A percentile compares a stretch with the other conserved stretches of the same genome.
phyloP scores from a whole-genome alignment of 2,113 vertebrate species.

The Cyanoliseus patagonus region DNA sequence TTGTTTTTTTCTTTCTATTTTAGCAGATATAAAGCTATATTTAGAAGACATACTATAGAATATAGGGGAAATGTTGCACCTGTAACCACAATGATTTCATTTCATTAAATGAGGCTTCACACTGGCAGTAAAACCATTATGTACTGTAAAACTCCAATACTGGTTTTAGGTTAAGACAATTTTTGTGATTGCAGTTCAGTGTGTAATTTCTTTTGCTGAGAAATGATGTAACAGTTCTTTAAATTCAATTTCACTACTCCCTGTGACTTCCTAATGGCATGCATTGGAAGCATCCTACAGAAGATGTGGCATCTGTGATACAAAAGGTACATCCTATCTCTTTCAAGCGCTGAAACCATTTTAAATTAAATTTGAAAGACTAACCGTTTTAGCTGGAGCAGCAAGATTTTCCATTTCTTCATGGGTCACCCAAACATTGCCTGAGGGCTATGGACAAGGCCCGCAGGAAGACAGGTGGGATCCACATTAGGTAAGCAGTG shows the following conservation, averaged over 20 bases:
- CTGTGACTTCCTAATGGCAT: not conserved
- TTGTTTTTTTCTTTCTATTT: not conserved
- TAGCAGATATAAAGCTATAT: not conserved
- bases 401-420: conserved; percentile 99
- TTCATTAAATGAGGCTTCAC: not conserved
- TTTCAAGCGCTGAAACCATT: not conserved
- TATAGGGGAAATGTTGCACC: not conserved
- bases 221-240: not conserved
- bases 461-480: conserved; percentile 75
- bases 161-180: not conserved
- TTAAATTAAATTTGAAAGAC: conserved; percentile 64
- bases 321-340: not conserved
- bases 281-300: not conserved
- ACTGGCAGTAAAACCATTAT: not conserved
- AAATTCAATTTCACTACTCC: not conserved
- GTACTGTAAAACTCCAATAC: not conserved
- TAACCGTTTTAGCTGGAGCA: conserved; percentile 96
- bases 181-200: not conserved
- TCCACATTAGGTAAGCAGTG: conserved; percentile 90
- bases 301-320: rapidly evolving
- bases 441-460: conserved; percentile 87
- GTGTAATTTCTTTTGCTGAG: not conserved
- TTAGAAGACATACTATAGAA: not conserved
- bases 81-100: not conserved
- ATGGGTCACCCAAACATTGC: conserved; percentile 99